phyloP scores from a whole-genome alignment of 2,113 vertebrate genomes.

The Sprattus sprattus region DNA sequence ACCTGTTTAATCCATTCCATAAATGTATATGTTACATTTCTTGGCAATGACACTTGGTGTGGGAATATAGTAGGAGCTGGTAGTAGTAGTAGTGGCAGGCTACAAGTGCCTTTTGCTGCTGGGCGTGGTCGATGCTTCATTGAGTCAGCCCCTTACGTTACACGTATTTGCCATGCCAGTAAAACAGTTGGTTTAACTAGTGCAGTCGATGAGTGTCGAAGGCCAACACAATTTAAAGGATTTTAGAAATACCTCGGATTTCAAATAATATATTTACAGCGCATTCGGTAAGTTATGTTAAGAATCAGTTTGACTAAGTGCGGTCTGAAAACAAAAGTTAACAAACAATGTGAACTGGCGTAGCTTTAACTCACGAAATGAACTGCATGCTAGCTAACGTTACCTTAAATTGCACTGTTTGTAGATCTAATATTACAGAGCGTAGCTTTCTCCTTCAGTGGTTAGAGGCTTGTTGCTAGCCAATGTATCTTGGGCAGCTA shows the following conservation, averaged over 20 bases:
- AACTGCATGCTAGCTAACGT: not conserved
- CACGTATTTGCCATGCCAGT: constrained; percentile 54
- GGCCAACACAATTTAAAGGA: not conserved
- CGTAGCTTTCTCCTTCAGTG: no score
- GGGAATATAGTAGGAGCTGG: not conserved
- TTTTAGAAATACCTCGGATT: not conserved
- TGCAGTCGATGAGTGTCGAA: not conserved
- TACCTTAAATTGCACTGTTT: not conserved
- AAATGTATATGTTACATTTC: no score
- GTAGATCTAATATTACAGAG: no score
- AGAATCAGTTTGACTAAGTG: not conserved
- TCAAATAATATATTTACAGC: not conserved
- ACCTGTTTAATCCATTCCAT: no score
- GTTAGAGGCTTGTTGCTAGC: not conserved
- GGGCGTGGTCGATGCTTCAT: constrained; percentile 54
- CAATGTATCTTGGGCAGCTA: not conserved
- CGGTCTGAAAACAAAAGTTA: not conserved
- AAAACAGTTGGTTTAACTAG: not conserved
- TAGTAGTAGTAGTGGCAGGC: not conserved
- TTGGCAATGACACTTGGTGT: no score
- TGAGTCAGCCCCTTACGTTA: not conserved
- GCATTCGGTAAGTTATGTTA: not conserved
- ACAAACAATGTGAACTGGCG: not conserved
- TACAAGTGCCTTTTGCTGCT: not conserved
- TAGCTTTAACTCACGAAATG: not conserved